Evolutionary conservation across 2,113 vertebrate species (phyloP), one percentile per base, ranked within the genome.

Genomic region (Lynx canadensis): DNA sequence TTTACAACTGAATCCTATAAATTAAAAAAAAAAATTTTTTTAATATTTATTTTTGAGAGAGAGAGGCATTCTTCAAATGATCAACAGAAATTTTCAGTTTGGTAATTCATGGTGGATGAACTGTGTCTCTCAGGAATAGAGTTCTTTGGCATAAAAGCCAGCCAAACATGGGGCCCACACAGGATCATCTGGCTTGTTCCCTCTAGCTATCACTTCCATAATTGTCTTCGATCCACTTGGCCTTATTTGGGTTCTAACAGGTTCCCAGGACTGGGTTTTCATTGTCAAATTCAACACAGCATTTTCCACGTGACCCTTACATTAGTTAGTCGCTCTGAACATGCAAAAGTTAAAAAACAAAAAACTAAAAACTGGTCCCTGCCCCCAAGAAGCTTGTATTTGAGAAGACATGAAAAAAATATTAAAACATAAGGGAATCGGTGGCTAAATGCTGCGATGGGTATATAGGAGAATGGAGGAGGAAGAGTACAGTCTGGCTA

Each of bases 161-260:
- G 41, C 41, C 38, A 78, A 81, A 71, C 11, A 7, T 33, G 21
- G 4, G 50, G 10, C 48, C 66, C 33, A 41, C 31, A 3, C 41
- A 29, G n/a, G 6, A 21, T 65, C 45, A 29, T 73, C 66, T 81
- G 55, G 57, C 83, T 60, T 69, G 11, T 84, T 89, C 71, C 81
- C 8, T 94, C 38, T 36, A 55, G 45, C 41, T 86, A 31, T 66
- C 27, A 52, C 73, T 82, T 91, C 80, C 63, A 18, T 48, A 63
- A 19, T 83, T 96, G 41, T n/a, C 41, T 93, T 89, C 84, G 81
- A 93, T 74, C 65, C 23, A 36, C 18, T 84, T 93, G 96, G 55
- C 68, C 63, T 96, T 93, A 63, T 57, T 82, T 94, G n/a, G 79
- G 80, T 87, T 91, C 82, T 79, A 79, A 89, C 73, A 86, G 71